Base-by-base conservation (phyloP, 2,888 invertebrate species). In the Ernsta delagoae region DNA sequence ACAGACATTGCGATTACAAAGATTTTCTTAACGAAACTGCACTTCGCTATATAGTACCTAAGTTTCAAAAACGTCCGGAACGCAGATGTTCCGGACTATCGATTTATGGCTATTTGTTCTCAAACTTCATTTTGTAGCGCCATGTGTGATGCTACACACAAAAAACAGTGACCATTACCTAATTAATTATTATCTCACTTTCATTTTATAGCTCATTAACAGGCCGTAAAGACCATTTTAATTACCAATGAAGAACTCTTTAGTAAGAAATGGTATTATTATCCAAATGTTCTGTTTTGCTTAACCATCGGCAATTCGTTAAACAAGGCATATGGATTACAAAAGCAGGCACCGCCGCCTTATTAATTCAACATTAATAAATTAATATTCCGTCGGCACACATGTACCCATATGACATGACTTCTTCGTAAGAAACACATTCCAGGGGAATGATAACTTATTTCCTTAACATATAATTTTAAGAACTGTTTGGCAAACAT, bases 401-500 rank as follows among this genome's bases (percentile, higher is more conserved):
- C 50, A 43, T 36, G 36, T 36, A 36, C 6, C 12, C 36, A 31
- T 63, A 63, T 63, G 63, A 69, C 69, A 63, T 69, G 59, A 69
- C 59, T 69, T 69, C 68, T 68, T 50, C 69, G 69, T 69, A 69
- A 69, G 69, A 69, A 69, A 59, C 59, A 48, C 67, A 59, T 69
- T 63, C 69, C 63, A 53, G 34, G 41, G 48, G 63, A 63, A 69
- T 69, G 69, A 69, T 69, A 63, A 69, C 69, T 69, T 63, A 64
- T 59, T 69, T 69, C 69, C 63, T 69, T 59, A 53, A 69, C 50
- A 34, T 56, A 68, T 68, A 63, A 69, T 69, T 69, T 63, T 69
- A 63, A 69, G 69, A 69, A 63, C 53, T 69, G 59, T 63, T 69
- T 69, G 69, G 69, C 69, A 69, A 69, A 63, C 63, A 70, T 70